Conservation (phyloP, 1,140 invertebrate species). For the Drosophila arizonae region DNA sequence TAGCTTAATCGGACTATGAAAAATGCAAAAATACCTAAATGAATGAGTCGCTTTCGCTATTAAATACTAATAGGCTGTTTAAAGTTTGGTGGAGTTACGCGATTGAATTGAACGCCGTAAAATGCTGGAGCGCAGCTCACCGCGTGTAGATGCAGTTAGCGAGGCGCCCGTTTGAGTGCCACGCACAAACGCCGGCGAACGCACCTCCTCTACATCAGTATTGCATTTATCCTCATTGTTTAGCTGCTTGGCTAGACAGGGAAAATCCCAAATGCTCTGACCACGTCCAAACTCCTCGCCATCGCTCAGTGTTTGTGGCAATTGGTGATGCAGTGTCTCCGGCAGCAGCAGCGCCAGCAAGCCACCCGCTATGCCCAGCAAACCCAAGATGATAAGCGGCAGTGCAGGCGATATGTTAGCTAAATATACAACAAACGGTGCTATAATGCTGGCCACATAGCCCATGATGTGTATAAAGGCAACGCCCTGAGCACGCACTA, state of each 20-base stretch:
- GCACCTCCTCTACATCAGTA: slow-evolving; percentile 64
- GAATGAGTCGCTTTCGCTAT: background rate
- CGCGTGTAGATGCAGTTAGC: slow-evolving; percentile 85
- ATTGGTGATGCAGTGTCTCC: slow-evolving; percentile 91
- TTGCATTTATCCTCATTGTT: slow-evolving; percentile 63
- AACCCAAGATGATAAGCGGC: slow-evolving; percentile 90
- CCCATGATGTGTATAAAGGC: slow-evolving; percentile 94
- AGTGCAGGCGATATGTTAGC: slow-evolving; percentile 87
- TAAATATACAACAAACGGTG: slow-evolving; percentile 92
- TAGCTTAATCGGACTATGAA: slow-evolving; percentile 42
- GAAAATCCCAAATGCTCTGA: slow-evolving; percentile 91
- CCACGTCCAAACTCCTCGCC: slow-evolving; percentile 92
- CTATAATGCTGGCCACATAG: slow-evolving; percentile 91
- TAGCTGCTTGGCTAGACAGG: slow-evolving; percentile 85
- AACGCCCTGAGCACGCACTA: slow-evolving; percentile 92
- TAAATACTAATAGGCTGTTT: slow-evolving; percentile 10
- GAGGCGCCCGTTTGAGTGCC: slow-evolving; percentile 83
- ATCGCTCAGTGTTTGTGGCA: slow-evolving; percentile 92
- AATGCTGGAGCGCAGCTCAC: slow-evolving; percentile 87
- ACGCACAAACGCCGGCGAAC: slow-evolving; percentile 70
- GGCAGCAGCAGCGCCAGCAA: slow-evolving; percentile 89
- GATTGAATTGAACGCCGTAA: slow-evolving; percentile 84
- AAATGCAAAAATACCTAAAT: slow-evolving; percentile 42
- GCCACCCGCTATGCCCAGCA: slow-evolving; percentile 89
- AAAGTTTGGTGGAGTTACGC: slow-evolving; percentile 67